Conservation (phyloP, 2,888 invertebrate species). For the Halictus ligatus region DNA sequence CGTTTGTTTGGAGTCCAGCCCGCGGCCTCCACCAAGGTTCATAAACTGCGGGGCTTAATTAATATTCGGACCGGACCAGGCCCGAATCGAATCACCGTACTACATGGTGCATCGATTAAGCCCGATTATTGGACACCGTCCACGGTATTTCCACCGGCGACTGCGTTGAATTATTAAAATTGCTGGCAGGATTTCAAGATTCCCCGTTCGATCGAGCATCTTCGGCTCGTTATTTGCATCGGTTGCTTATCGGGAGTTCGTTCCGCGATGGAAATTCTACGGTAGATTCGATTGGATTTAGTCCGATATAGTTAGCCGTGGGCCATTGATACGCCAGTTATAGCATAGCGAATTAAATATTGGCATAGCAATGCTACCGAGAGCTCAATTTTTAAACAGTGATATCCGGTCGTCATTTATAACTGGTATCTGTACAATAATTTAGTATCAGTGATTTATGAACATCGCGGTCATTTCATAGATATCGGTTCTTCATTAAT, state of each 20-base stretch:
- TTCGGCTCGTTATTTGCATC: not conserved
- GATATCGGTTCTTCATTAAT: not conserved
- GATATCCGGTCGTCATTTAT: not conserved
- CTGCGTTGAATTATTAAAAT: not conserved
- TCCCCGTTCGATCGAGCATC: not conserved
- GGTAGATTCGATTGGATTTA: not conserved
- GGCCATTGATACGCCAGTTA: too few species aligned
- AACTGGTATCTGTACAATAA: not conserved
- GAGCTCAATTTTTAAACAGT: not conserved
- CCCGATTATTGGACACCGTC: conserved; percentile 3
- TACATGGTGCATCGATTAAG: not conserved
- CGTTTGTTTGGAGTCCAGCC: not conserved
- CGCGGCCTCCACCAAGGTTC: not conserved
- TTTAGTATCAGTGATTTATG: not conserved
- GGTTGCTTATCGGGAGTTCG: not conserved
- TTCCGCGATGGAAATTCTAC: not conserved
- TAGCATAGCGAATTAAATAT: not conserved
- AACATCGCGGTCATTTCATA: not conserved
- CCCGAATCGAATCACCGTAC: conserved; percentile 6
- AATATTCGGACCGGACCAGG: conserved; percentile 20
- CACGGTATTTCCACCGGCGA: not conserved
- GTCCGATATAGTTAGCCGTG: not conserved
- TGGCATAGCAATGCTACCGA: too few species aligned
- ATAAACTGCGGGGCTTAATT: conserved; percentile 32
- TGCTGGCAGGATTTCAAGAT: not conserved